Evolutionary conservation across 2,888 invertebrate genomes (phyloP), one percentile per base, ranked within the genome.

Genomic region (Melinaea marsaeus): DNA sequence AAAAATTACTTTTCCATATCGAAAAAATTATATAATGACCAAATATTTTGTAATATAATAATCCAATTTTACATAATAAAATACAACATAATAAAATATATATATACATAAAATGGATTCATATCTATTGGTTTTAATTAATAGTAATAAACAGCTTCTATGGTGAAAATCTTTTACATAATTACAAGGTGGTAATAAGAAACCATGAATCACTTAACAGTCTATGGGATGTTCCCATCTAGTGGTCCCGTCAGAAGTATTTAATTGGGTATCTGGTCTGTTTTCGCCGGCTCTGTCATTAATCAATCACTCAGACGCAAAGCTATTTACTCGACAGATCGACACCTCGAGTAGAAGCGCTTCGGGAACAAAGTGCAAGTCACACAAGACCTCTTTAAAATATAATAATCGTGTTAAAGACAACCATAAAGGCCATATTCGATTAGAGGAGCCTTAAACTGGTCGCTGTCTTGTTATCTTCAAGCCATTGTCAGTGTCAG

Each of bases 331-430:
- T 87, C 83, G 85, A 86, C 85, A 86, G 84, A 74, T 88, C 85
- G 84, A 87, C 86, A 88, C 88, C 84, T 88, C 81, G 72, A 78
- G 76, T 78, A 72, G 75, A 72, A 69, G 73, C 76, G 77, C 76
- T 76, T 70, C 73, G 51, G 51, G 73, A 75, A 71, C 75, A 79
- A 88, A 86, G 74, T 88, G 91, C 90, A 89, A 91, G 91, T 91
- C 91, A 91, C 80, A 88, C 70, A 78, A 73, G 79, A 77, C 84
- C 85, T 88, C 84, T 89, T 51, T 88, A 88, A 88, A 90, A 88
- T 88, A 87, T 90, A 89, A 90, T 89, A 90, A 90, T 90, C 86
- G 86, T 87, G 90, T 89, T 90, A 90, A 90, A 90, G 84, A 85
- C 82, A 81, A 81, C 83, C 81, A 87, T 85, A 90, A 89, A 88